A percentile compares a stretch with the other conserved stretches of the same genome.
These are phyloP conservation scores for Miichthys miiuy DNA, from an alignment of 2,797 vertebrate species.

Conservation along the genomic window DNA sequence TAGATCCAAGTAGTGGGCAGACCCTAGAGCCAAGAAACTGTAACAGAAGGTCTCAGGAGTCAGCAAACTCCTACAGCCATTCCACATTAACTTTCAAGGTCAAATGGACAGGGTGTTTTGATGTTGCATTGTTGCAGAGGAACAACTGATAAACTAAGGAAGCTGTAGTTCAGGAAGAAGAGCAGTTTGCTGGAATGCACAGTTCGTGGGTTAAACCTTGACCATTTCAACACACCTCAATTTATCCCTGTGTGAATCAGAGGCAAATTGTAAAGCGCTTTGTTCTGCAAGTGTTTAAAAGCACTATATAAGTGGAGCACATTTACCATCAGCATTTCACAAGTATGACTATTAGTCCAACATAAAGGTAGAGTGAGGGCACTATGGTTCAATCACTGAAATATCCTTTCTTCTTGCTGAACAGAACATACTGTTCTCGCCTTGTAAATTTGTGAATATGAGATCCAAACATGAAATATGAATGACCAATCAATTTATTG, in stretches of 20 bases:
- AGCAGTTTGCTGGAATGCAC: neutral
- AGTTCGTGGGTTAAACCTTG: conserved; percentile 8
- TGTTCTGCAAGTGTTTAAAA: neutral
- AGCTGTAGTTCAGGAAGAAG: neutral
- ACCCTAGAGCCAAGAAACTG: neutral
- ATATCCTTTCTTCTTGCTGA: conserved; percentile 11
- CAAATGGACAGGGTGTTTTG: neutral
- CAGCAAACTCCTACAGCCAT: neutral
- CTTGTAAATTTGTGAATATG: conserved; percentile 8
- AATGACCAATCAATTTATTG: conserved; percentile 69
- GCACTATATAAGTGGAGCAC: neutral
- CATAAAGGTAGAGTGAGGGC: neutral
- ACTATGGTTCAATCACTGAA: neutral
- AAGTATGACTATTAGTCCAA: neutral
- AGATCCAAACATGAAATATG: conserved; percentile 47
- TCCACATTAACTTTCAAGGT: conserved; percentile 1
- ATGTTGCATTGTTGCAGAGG: neutral
- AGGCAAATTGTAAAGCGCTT: neutral
- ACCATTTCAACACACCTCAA: neutral
- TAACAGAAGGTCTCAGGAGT: neutral
- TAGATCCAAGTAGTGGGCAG: neutral
- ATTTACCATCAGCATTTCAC: neutral
- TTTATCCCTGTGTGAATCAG: neutral
- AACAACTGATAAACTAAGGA: neutral
- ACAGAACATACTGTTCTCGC: neutral